These are phyloP conservation scores for Dicaeum eximium DNA, from an alignment of 2,113 vertebrate genomes.

Conservation along the genomic window DNA sequence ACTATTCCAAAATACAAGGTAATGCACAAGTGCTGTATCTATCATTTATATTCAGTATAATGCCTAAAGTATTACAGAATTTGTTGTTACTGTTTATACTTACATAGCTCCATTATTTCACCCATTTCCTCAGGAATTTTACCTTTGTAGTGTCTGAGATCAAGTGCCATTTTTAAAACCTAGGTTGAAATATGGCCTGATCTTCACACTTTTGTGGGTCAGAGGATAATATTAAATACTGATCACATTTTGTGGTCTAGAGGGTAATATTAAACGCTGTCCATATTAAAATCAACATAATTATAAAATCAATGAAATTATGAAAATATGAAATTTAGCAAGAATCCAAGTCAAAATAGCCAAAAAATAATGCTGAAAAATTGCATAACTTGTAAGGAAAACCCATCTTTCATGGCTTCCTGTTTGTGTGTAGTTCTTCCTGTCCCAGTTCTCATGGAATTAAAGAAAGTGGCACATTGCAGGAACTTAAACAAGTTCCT, in stretches of 20 bases:
- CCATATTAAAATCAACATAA: not conserved
- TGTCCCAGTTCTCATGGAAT: not conserved
- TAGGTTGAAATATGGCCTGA: not conserved
- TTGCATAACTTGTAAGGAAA: not conserved
- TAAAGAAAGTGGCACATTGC: not conserved
- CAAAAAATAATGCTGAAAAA: not conserved
- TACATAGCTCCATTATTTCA: not conserved
- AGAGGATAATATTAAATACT: not conserved
- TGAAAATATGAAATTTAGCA: not conserved
- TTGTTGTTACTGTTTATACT: not conserved
- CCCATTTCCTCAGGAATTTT: not conserved
- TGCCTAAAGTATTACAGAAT: not conserved
- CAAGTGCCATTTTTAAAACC: not conserved
- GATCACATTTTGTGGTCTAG: not conserved
- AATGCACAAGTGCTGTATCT: constrained; percentile 6
- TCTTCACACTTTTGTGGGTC: not conserved
- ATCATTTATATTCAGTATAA: not conserved
- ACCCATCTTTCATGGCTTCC: not conserved
- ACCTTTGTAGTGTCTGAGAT: not conserved
- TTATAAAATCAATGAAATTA: not conserved
- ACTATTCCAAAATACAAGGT: constrained; percentile 98
- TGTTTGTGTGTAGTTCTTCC: not conserved
- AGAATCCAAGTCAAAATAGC: not conserved
- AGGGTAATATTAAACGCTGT: not conserved
- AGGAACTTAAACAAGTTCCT: not conserved